Evolutionary conservation across 2,888 invertebrate genomes (phyloP), one percentile per base, ranked within the genome.

Genomic region (Dione juno): DNA sequence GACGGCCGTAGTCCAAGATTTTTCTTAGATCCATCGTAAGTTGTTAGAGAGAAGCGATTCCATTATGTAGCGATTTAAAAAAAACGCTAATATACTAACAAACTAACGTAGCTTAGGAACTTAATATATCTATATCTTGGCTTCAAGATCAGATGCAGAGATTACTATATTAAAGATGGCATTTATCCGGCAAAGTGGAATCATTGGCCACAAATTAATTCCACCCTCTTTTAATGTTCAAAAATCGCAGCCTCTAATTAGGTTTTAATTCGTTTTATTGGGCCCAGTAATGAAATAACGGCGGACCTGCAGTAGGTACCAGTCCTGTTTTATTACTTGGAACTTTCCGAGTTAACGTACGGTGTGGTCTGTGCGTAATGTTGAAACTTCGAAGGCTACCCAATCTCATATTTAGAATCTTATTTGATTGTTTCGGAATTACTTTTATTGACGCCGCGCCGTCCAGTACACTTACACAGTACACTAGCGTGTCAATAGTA

Each of bases 201-300:
- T 91, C 90, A 90, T 90, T 88, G 87, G 87, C 88, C 86, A 84
- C 89, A 92, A 93, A 92, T 93, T 90, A 92, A 91, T 92, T 91
- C 90, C 85, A 81, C 88, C 90, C 90, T 89, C 89, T 86, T 88
- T 91, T 91, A 92, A 93, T 92, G 92, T 90, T 91, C 92, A 92
- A 93, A 93, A 93, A 93, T 92, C 90, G 85, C 84, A 83, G 87
- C 87, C 86, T 88, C 91, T 92, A 92, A 93, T 93, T 92, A 93
- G 91, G 91, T 90, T 93, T 93, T 92, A 92, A 93, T 93, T 90
- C 89, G 90, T 92, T 91, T 91, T 90, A 93, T 91, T 89, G 87
- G 87, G 82, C 83, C 86, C 84, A 87, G 88, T 86, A 88, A 88
- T 87, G 89, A 86, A 86, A 87, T 88, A 89, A 90, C 85, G 87